Evolutionary conservation across 2,888 invertebrate species (phyloP).

Genomic region (Cecidostiba fungosa): DNA sequence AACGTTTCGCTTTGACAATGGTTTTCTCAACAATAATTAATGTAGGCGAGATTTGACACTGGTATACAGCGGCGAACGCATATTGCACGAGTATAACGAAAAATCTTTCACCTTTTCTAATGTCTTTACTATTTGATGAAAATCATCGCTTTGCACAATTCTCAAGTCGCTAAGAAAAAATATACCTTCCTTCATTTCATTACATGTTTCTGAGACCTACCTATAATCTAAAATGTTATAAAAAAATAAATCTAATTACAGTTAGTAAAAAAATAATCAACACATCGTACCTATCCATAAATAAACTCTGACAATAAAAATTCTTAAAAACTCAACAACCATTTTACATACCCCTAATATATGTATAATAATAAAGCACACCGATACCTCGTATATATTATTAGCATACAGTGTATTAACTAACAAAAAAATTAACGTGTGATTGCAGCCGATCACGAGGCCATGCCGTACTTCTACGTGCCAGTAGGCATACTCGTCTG

Average conservation of each 20-base stretch:
- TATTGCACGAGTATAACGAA: background rate
- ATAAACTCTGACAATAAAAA: conserved; percentile 40
- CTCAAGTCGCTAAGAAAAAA: background rate
- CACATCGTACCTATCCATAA: conserved; percentile 15
- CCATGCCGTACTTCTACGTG: conserved; percentile 84
- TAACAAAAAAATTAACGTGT: conserved; percentile 38
- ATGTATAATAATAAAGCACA: conserved; percentile 3
- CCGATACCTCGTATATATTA: background rate
- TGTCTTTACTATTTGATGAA: background rate
- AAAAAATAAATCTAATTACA: conserved; percentile 41
- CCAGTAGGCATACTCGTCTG: conserved; percentile 83
- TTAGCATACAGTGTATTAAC: background rate
- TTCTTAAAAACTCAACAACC: conserved; percentile 37
- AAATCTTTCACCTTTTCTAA: background rate
- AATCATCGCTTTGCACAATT: background rate
- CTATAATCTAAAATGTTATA: conserved; percentile 15
- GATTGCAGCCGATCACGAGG: conserved; percentile 82
- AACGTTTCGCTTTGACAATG: background rate
- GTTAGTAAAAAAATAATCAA: conserved; percentile 39
- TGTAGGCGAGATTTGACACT: background rate
- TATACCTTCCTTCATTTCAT: background rate
- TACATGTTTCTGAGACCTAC: background rate
- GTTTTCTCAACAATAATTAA: background rate
- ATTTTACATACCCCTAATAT: conserved; percentile 20
- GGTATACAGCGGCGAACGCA: background rate